These are phyloP conservation scores for Ormyrus nitidulus DNA, from an alignment of 2,888 invertebrate species.

Conservation along the genomic window DNA sequence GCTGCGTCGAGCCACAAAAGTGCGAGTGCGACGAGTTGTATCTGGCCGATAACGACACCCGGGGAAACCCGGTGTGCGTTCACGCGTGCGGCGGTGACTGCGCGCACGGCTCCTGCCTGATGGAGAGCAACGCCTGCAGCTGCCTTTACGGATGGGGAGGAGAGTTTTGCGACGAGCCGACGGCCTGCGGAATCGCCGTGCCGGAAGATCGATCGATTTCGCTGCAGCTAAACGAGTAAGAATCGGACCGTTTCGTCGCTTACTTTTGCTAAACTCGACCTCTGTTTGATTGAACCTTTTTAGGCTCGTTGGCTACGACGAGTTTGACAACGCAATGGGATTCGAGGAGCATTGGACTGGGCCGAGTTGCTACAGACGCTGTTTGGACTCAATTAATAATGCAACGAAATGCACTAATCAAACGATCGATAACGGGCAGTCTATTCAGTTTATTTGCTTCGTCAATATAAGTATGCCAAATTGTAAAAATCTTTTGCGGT, in stretches of 20 bases:
- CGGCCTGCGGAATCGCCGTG: constrained; percentile 56
- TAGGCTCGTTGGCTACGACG: constrained; percentile 20
- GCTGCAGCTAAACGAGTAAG: constrained; percentile 38
- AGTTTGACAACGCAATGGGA: neutral
- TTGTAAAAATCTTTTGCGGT: neutral
- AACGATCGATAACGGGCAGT: neutral
- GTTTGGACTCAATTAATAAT: constrained; percentile 33
- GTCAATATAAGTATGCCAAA: constrained; percentile 44
- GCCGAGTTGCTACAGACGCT: constrained; percentile 48
- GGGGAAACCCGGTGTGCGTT: constrained; percentile 50
- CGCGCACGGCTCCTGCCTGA: constrained; percentile 55
- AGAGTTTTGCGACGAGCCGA: constrained; percentile 58
- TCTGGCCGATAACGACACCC: constrained; percentile 48
- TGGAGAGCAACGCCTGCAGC: constrained; percentile 46
- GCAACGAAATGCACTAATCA: constrained; percentile 39
- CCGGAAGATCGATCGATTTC: constrained; percentile 5
- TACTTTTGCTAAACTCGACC: neutral
- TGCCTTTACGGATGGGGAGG: constrained; percentile 66
- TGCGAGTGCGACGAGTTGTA: constrained; percentile 68
- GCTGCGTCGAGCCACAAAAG: constrained; percentile 65
- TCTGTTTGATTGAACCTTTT: neutral
- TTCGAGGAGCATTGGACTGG: constrained; percentile 41
- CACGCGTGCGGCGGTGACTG: constrained; percentile 52
- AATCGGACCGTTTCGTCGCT: neutral
- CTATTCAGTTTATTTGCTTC: constrained; percentile 44